Percentiles rank a stretch among this genome's conserved stretches.
Evolutionary conservation across 2,113 vertebrate species (phyloP).

Genomic region (Gracilinanus agilis): DNA sequence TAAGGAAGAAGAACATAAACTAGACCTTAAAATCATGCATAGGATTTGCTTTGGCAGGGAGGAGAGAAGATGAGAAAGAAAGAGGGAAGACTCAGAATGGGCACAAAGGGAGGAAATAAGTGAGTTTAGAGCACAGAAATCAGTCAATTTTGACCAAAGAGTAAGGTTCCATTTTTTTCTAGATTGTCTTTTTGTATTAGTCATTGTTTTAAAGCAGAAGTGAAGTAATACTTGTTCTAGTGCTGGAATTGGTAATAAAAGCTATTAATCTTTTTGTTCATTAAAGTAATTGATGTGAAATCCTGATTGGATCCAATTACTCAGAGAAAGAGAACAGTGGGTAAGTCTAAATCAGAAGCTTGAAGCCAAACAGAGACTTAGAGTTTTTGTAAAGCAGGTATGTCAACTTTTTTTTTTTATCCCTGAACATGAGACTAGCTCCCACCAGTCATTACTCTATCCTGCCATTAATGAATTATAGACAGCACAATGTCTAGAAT

Average conservation of each 20-base stretch:
- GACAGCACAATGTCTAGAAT: background rate
- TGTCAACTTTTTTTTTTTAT: background rate
- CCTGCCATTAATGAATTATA: background rate
- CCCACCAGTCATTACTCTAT: background rate
- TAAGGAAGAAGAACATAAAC: background rate
- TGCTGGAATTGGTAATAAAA: background rate
- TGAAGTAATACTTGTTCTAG: background rate
- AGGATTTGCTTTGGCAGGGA: background rate
- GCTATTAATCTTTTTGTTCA: background rate
- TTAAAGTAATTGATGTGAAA: background rate
- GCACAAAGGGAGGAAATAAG: background rate
- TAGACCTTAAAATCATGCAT: background rate
- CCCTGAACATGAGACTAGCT: background rate
- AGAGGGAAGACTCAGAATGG: background rate
- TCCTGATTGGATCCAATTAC: background rate
- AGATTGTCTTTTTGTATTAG: background rate
- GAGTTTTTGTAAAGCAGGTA: constrained; percentile 27
- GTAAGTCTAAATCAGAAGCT: background rate
- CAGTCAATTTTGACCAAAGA: background rate
- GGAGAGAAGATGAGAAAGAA: background rate
- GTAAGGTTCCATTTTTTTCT: background rate
- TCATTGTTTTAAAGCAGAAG: background rate
- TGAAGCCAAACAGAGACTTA: constrained; percentile 3
- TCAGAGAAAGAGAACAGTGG: constrained; percentile 9
- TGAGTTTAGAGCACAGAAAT: background rate